Evolutionary conservation across 1,140 invertebrate genomes (phyloP).

Genomic region (Cydia splendana): DNA sequence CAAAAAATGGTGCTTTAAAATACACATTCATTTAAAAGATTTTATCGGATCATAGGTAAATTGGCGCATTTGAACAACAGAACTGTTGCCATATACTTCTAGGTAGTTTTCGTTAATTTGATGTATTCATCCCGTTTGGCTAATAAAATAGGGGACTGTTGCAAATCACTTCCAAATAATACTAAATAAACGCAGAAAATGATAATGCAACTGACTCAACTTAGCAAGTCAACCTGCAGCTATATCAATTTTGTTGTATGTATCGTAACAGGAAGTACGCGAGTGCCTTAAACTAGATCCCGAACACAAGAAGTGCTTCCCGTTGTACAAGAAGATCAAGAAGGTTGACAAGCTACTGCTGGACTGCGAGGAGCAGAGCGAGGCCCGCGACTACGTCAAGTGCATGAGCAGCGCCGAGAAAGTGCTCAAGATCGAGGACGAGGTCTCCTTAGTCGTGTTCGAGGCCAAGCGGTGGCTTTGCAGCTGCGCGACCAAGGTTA

Average conservation of each 20-base stretch:
- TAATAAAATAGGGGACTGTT: not conserved
- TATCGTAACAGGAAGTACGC: conserved; percentile 87
- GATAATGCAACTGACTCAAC: not conserved
- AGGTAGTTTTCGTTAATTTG: too few species aligned
- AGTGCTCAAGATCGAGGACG: conserved; percentile 85
- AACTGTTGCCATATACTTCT: too few species aligned
- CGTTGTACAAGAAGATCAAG: conserved; percentile 98
- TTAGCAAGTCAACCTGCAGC: too few species aligned
- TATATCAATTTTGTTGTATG: not conserved
- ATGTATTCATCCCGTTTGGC: not conserved
- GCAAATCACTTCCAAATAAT: not conserved
- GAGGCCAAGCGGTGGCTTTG: conserved; percentile 88
- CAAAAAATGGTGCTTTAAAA: too few species aligned
- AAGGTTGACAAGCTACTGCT: conserved; percentile 94
- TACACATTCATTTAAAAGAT: too few species aligned
- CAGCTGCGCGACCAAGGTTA: conserved; percentile 84
- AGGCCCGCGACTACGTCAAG: conserved; percentile 85
- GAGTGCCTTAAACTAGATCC: conserved; percentile 99
- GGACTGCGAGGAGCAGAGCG: conserved; percentile 85
- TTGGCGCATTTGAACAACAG: too few species aligned
- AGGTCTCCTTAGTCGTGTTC: conserved; percentile 86
- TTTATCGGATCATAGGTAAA: too few species aligned
- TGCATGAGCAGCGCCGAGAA: conserved; percentile 89
- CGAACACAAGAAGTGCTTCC: conserved; percentile 97
- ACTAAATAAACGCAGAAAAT: not conserved